Percentiles rank a stretch among this genome's conserved stretches.
Evolutionary conservation across 2,113 vertebrate genomes (phyloP).

Genomic region (Bubo blakistoni): DNA sequence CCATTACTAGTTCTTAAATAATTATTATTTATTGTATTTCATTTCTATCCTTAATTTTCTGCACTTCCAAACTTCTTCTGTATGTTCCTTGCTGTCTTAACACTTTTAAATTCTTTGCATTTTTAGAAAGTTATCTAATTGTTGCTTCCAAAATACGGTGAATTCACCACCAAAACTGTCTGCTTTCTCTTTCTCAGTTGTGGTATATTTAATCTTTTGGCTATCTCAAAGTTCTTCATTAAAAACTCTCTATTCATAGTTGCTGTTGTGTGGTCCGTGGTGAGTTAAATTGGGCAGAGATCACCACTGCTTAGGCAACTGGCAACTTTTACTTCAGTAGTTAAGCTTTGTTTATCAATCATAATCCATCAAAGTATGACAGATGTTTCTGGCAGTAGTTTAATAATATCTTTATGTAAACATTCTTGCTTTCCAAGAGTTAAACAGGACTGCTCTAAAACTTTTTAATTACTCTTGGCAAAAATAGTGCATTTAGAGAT

Average conservation of each 20-base stretch:
- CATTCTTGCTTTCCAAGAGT: neutral
- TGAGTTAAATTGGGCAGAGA: neutral
- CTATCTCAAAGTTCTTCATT: neutral
- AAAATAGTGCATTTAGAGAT: neutral
- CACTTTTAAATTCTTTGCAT: neutral
- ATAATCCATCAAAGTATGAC: neutral
- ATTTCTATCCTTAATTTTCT: neutral
- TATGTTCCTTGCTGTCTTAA: neutral
- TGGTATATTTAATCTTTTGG: neutral
- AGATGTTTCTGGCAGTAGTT: conserved; percentile 23
- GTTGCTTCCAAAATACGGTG: neutral
- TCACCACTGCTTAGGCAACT: neutral
- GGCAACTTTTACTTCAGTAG: neutral
- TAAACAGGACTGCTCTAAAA: neutral
- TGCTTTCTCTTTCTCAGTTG: neutral
- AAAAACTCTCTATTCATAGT: neutral
- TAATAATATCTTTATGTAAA: neutral
- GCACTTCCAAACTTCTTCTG: neutral
- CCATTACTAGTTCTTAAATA: neutral
- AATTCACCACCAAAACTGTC: neutral
- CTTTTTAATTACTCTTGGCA: neutral
- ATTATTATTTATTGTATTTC: neutral
- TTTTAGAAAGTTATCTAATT: neutral
- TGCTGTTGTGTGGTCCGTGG: neutral
- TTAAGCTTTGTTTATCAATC: neutral